These are phyloP conservation scores for Porites evermanni DNA, from an alignment of 92 coral and sea anemone genomes.

Conservation along the genomic window DNA sequence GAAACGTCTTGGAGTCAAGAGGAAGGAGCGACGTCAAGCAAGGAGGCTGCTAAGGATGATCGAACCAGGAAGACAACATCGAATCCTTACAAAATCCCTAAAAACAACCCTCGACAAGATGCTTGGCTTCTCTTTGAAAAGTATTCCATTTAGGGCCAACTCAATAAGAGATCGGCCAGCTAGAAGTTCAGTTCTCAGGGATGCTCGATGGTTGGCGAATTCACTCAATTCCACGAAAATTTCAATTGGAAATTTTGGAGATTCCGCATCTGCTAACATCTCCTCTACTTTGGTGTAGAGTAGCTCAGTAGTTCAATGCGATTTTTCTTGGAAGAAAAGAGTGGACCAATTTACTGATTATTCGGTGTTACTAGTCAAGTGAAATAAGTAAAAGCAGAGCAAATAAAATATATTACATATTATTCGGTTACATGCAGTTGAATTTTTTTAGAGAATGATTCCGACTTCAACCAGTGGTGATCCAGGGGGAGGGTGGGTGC, in stretches of 20 bases:
- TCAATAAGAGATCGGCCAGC: not conserved
- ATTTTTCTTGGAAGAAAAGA: not conserved
- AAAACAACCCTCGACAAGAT: not conserved
- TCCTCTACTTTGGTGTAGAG: not conserved
- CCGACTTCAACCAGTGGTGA: too few species aligned
- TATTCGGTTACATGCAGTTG: too few species aligned
- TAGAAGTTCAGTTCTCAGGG: conserved; percentile 8
- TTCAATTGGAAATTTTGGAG: not conserved
- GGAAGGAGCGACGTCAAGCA: conserved; percentile 9
- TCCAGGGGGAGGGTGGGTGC: too few species aligned
- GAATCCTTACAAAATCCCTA: not conserved
- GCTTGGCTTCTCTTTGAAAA: not conserved
- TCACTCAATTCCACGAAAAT: not conserved
- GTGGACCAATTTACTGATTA: not conserved
- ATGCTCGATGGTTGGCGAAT: conserved; percentile 21
- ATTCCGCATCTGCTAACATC: not conserved
- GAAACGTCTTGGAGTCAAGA: not conserved
- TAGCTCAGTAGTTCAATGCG: not conserved
- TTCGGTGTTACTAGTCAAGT: not conserved
- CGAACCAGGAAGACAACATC: conserved; percentile 3
- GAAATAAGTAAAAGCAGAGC: too few species aligned
- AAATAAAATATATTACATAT: too few species aligned
- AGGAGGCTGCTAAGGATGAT: conserved; percentile 2
- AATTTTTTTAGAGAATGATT: too few species aligned
- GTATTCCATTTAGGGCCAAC: not conserved